Conservation (phyloP, 2,888 invertebrate species). For the Folsomia candida region DNA sequence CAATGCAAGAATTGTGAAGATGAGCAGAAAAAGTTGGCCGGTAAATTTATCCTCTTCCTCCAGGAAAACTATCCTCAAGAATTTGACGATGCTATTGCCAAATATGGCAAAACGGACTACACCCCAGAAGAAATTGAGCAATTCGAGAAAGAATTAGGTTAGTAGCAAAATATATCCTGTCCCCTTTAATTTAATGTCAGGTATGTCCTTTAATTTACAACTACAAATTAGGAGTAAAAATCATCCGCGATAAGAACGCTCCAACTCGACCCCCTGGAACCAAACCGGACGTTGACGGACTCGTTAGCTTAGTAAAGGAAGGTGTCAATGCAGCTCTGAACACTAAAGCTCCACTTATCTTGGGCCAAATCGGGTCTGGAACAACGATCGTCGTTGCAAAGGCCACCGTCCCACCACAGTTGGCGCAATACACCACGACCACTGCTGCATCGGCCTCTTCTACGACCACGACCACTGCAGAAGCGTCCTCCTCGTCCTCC, state of each 20-base stretch:
- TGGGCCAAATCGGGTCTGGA: background rate
- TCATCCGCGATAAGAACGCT: background rate
- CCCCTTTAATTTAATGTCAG: too few species aligned
- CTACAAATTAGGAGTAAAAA: conserved; percentile 32
- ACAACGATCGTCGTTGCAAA: background rate
- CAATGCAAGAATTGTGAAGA: conserved; percentile 35
- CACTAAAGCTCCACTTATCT: conserved; percentile 20
- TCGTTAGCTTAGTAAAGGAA: conserved; percentile 26
- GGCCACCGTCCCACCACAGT: background rate
- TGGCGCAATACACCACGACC: too few species aligned
- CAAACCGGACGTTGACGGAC: conserved; percentile 28
- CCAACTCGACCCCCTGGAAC: conserved; percentile 2
- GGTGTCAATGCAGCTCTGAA: conserved; percentile 17
- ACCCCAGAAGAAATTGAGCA: conserved; percentile 21
- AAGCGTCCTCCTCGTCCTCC: too few species aligned
- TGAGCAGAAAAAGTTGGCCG: conserved; percentile 32
- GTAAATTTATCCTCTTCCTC: conserved; percentile 33
- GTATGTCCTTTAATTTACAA: too few species aligned
- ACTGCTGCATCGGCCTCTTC: background rate
- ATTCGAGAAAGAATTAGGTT: conserved; percentile 32
- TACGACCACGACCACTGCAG: too few species aligned
- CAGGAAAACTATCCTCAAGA: conserved; percentile 36
- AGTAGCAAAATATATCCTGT: too few species aligned
- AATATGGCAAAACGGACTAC: conserved; percentile 19
- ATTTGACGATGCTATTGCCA: conserved; percentile 36